phyloP scores from a whole-genome alignment of 1,140 invertebrate genomes.

The Danaus melanippus region DNA sequence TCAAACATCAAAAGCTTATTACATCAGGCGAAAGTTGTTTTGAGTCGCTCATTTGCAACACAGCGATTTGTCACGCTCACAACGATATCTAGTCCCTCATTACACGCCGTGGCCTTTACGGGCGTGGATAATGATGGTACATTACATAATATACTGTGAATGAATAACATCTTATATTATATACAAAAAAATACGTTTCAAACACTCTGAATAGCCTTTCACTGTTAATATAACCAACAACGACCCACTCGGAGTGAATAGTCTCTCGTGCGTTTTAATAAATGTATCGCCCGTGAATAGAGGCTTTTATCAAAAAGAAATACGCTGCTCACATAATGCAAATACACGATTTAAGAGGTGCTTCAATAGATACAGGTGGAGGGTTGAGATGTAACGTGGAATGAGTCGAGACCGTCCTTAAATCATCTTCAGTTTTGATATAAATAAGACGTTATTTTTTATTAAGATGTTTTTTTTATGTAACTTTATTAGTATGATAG shows the following conservation, averaged over 20 bases:
- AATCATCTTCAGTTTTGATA: too few species aligned
- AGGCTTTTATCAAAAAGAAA: slow-evolving; percentile 58
- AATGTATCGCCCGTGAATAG: slow-evolving; percentile 66
- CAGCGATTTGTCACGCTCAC: slow-evolving; percentile 25
- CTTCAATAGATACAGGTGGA: slow-evolving; percentile 32
- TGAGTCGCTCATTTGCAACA: slow-evolving; percentile 18
- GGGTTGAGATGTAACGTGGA: too few species aligned
- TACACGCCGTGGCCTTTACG: slow-evolving; percentile 21
- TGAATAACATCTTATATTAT: background rate
- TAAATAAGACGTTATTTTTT: too few species aligned
- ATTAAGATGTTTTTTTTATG: too few species aligned
- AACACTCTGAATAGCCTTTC: slow-evolving; percentile 39
- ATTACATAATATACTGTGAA: background rate
- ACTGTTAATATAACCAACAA: slow-evolving; percentile 31
- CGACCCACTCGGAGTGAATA: slow-evolving; percentile 57
- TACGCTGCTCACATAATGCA: slow-evolving; percentile 47
- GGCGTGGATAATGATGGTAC: background rate
- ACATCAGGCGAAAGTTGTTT: slow-evolving; percentile 19
- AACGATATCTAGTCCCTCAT: slow-evolving; percentile 18
- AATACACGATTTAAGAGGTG: slow-evolving; percentile 64
- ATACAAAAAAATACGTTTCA: slow-evolving; percentile 6
- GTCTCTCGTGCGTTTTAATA: slow-evolving; percentile 59
- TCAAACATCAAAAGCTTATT: too few species aligned
- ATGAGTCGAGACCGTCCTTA: too few species aligned
- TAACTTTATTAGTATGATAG: too few species aligned